Conservation (phyloP, 1,140 invertebrate species). For the Marisa cornuarietis region DNA sequence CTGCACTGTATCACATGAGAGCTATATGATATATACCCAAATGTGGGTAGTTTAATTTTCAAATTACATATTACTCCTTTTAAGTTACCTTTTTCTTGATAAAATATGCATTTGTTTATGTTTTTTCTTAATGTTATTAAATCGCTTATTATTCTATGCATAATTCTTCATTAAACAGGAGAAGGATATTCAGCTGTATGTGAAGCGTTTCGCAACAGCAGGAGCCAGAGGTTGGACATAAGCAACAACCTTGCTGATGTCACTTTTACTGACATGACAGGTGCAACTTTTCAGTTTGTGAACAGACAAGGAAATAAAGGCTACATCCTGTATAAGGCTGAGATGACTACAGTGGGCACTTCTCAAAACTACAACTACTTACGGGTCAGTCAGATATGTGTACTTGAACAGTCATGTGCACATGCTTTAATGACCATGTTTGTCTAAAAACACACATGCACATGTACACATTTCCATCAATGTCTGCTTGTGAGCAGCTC, state of each 20-base stretch:
- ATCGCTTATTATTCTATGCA: background rate
- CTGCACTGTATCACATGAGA: too few species aligned
- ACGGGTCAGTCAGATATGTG: conserved; percentile 34
- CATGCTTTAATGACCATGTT: too few species aligned
- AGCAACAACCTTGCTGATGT: conserved; percentile 49
- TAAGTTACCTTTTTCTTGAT: too few species aligned
- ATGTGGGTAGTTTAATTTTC: too few species aligned
- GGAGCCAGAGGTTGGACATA: conserved; percentile 35
- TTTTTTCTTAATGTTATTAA: too few species aligned
- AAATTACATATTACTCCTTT: too few species aligned
- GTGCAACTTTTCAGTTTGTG: conserved; percentile 44
- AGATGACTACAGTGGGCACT: conserved; percentile 25
- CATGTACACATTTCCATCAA: too few species aligned
- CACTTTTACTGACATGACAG: conserved; percentile 48
- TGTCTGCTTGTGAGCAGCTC: too few species aligned
- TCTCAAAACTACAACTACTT: conserved; percentile 40
- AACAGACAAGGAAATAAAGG: conserved; percentile 52
- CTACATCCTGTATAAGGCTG: conserved; percentile 45
- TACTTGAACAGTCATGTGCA: background rate
- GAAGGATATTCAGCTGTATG: conserved; percentile 53
- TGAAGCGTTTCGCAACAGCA: conserved; percentile 45
- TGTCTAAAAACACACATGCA: too few species aligned
- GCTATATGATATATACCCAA: too few species aligned
- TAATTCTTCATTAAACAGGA: conserved; percentile 11
- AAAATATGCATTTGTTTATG: too few species aligned